A percentile compares a stretch with the other conserved stretches of the same genome.
Conservation (phyloP, 2,888 invertebrate genomes). For the Lasioglossum zephyrum region DNA sequence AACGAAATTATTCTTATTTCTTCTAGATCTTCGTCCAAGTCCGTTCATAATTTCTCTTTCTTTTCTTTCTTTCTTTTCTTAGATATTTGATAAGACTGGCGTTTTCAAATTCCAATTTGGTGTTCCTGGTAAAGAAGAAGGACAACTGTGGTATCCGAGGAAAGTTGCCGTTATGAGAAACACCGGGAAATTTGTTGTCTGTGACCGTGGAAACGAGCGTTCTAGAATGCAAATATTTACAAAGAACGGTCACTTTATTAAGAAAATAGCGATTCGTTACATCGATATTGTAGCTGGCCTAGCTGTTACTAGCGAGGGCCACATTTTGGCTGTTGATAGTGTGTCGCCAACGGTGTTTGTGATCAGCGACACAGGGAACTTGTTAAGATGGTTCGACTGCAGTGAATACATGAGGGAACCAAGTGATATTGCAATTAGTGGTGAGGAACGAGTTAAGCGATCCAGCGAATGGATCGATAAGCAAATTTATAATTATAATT, state of each 20-base stretch:
- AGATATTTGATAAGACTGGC: conserved; percentile 97
- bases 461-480: neutral
- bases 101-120: conserved; percentile 97
- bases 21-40: neutral
- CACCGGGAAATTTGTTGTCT: conserved; percentile 97
- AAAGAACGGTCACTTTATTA: conserved; percentile 97
- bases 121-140: conserved; percentile 97
- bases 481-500: neutral
- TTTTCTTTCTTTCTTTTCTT: conserved; percentile 50
- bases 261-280: conserved; percentile 96
- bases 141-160: conserved; percentile 98
- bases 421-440: conserved; percentile 97
- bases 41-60: neutral
- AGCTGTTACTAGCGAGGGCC: conserved; percentile 95
- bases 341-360: conserved; percentile 98
- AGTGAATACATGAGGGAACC: conserved; percentile 99
- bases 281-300: conserved; percentile 97
- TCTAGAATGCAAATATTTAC: conserved; percentile 99
- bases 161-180: conserved; percentile 96
- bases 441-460: conserved; percentile 81
- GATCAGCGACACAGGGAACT: conserved; percentile 95
- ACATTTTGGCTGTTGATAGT: conserved; percentile 98
- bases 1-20: neutral
- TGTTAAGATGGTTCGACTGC: conserved; percentile 98
- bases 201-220: conserved; percentile 98